These are phyloP conservation scores for Anolis carolinensis DNA, from an alignment of 2,113 vertebrate genomes.

Conservation along the genomic window DNA sequence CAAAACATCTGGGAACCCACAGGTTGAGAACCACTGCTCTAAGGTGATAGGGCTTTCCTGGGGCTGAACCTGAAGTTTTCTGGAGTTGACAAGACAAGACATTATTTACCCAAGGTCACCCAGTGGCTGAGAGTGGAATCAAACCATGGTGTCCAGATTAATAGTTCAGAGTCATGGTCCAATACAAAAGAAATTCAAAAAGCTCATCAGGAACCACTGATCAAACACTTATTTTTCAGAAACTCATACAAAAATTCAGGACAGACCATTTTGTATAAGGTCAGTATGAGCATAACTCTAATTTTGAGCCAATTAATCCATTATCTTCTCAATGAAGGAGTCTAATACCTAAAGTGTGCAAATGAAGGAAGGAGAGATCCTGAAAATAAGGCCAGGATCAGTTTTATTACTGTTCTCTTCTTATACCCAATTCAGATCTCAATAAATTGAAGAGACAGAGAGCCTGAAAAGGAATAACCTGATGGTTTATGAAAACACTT, in stretches of 20 bases:
- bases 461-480: conserved; percentile 9
- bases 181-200: background rate
- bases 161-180: too few species aligned
- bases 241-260: background rate
- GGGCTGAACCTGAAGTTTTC: too few species aligned
- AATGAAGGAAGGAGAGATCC: background rate
- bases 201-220: background rate
- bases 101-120: too few species aligned
- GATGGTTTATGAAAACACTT: background rate
- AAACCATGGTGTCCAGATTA: too few species aligned
- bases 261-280: background rate
- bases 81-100: too few species aligned
- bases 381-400: background rate
- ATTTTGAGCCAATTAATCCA: background rate
- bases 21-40: too few species aligned
- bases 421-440: background rate
- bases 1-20: too few species aligned
- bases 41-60: too few species aligned
- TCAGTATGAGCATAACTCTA: background rate
- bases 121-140: too few species aligned
- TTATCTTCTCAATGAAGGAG: background rate
- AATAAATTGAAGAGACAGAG: conserved; percentile 6
- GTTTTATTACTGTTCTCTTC: background rate
- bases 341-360: background rate
- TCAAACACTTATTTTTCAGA: background rate